Conservation (phyloP, 92 coral and sea anemone genomes). For the Paragorgia papillata region DNA sequence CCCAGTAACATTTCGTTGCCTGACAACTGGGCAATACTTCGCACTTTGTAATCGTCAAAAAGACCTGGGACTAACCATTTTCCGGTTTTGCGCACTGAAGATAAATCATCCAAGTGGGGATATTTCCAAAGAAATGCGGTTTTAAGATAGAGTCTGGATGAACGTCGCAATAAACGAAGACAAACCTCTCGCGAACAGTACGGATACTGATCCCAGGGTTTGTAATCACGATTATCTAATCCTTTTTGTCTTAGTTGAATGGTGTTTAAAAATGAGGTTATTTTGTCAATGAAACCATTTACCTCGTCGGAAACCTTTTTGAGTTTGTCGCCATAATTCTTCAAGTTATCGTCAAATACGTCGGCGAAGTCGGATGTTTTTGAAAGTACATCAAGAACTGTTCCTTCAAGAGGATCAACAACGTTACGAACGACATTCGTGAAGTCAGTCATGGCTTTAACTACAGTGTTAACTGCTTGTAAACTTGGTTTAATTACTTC, state of each 20-base stretch:
- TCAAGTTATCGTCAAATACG: slow-evolving; percentile 70
- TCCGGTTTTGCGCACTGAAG: slow-evolving; percentile 75
- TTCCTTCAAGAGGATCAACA: slow-evolving; percentile 67
- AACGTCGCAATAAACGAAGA: slow-evolving; percentile 71
- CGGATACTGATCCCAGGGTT: slow-evolving; percentile 70
- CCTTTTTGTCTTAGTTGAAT: slow-evolving; percentile 91
- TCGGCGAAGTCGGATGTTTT: slow-evolving; percentile 79
- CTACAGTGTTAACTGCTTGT: slow-evolving; percentile 71
- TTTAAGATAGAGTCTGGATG: slow-evolving; percentile 73
- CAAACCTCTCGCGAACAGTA: slow-evolving; percentile 88
- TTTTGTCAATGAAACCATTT: slow-evolving; percentile 68
- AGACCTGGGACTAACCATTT: slow-evolving; percentile 93
- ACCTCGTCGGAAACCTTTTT: slow-evolving; percentile 62
- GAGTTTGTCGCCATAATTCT: slow-evolving; percentile 62
- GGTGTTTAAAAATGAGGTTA: slow-evolving; percentile 74
- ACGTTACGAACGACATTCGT: slow-evolving; percentile 66
- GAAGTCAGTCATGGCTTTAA: slow-evolving; percentile 69
- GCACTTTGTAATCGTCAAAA: slow-evolving; percentile 89
- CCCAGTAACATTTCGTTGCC: slow-evolving; percentile 67
- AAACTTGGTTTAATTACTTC: slow-evolving; percentile 70
- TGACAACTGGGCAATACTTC: slow-evolving; percentile 74
- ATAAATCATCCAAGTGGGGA: slow-evolving; percentile 92
- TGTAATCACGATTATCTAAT: slow-evolving; percentile 68
- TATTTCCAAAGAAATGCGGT: slow-evolving; percentile 85
- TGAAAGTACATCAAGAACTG: slow-evolving; percentile 73